Evolutionary conservation across 2,888 invertebrate genomes (phyloP).

Genomic region (Caenorhabditis zanzibari): DNA sequence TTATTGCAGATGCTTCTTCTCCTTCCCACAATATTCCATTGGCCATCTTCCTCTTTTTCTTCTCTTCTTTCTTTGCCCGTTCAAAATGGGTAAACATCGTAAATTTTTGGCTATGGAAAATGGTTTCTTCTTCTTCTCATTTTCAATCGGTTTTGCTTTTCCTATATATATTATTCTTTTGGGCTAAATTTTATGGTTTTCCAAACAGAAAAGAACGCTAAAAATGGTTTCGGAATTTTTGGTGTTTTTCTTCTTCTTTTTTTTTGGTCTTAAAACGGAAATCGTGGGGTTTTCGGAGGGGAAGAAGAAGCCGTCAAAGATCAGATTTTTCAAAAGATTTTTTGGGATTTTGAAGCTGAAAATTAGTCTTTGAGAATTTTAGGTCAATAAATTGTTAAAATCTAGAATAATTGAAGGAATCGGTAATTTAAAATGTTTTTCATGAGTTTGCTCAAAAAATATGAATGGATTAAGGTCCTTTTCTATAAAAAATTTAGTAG

Average conservation of each 20-base stretch:
- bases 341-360: background rate
- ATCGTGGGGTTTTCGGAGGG: background rate
- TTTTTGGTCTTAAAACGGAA: constrained; percentile 16
- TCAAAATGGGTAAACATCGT: constrained; percentile 56
- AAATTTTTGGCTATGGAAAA: constrained; percentile 32
- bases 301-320: constrained; percentile 29
- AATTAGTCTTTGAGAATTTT: background rate
- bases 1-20: constrained; percentile 1
- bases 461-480: too few species aligned
- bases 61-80: constrained; percentile 11
- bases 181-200: constrained; percentile 4
- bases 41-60: constrained; percentile 1
- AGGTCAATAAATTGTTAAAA: background rate
- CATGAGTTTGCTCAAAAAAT: too few species aligned
- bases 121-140: constrained; percentile 21
- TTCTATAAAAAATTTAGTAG: too few species aligned
- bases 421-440: too few species aligned
- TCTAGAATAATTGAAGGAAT: too few species aligned
- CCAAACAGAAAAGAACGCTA: background rate
- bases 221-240: constrained; percentile 15
- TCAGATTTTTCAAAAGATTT: background rate
- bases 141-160: constrained; percentile 9
- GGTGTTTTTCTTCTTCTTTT: constrained; percentile 1
- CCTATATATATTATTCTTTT: background rate
- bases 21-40: background rate